These are phyloP conservation scores for Scaptomyza montana DNA, from an alignment of 1,140 invertebrate genomes.

Conservation along the genomic window DNA sequence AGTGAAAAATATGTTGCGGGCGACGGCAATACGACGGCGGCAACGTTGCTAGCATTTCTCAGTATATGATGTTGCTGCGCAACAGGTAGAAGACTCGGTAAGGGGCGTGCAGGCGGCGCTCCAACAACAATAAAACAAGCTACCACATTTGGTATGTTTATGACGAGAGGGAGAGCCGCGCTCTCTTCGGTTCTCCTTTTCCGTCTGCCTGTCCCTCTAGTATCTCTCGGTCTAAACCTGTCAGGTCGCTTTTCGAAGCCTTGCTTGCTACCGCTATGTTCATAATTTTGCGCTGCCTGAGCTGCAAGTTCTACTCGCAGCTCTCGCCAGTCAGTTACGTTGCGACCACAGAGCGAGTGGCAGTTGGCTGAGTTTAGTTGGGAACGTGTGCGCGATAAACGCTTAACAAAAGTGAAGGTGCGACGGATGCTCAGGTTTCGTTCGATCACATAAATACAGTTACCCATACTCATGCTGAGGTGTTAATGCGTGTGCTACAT, in stretches of 20 bases:
- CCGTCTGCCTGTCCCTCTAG: constrained; percentile 2
- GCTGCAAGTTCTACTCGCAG: constrained; percentile 42
- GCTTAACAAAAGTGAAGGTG: constrained; percentile 74
- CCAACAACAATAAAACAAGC: constrained; percentile 49
- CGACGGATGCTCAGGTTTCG: constrained; percentile 45
- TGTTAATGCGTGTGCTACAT: constrained; percentile 18
- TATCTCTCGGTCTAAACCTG: constrained; percentile 50
- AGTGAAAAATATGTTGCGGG: constrained; percentile 80
- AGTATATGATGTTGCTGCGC: constrained; percentile 28
- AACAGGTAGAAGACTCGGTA: constrained; percentile 62
- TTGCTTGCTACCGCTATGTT: constrained; percentile 47
- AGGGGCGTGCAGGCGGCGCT: constrained; percentile 21
- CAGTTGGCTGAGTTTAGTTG: constrained; percentile 32
- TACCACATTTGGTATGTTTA: constrained; percentile 59
- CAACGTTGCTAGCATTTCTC: constrained; percentile 18
- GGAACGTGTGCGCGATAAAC: constrained; percentile 40
- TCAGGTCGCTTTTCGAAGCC: constrained; percentile 58
- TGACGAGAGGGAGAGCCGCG: constrained; percentile 46
- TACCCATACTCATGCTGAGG: constrained; percentile 27
- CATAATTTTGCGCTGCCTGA: constrained; percentile 60
- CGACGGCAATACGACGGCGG: constrained; percentile 31
- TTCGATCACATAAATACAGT: constrained; percentile 28
- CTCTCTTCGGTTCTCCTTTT: constrained; percentile 19
- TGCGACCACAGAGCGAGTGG: constrained; percentile 69
- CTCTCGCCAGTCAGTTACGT: constrained; percentile 48